phyloP scores from a whole-genome alignment of 2,797 vertebrate genomes.

The Leptatherina wallacei region DNA sequence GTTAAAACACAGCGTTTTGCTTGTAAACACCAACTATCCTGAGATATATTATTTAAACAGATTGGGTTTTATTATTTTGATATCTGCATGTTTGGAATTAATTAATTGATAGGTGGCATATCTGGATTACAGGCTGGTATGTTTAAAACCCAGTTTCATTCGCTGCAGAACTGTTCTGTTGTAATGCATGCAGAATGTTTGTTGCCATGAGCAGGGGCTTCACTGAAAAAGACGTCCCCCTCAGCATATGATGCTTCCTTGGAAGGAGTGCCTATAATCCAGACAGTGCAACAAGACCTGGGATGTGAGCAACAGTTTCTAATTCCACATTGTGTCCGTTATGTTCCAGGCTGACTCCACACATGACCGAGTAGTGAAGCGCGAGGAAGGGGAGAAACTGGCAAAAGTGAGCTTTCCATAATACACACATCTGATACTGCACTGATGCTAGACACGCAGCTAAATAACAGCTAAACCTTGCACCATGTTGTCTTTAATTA shows the following conservation, averaged over 20 bases:
- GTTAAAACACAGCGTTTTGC: no score
- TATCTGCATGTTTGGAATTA: no score
- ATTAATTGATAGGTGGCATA: no score
- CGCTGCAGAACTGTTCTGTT: neutral
- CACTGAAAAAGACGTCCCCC: no score
- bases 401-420: conserved; percentile 86
- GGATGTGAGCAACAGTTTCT: conserved; percentile 3
- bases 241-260: neutral
- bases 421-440: neutral
- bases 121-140: no score
- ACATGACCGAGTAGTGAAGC: conserved; percentile 89
- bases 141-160: no score
- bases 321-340: conserved; percentile 4
- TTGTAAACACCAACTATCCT: no score
- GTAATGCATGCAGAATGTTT: neutral
- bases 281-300: neutral
- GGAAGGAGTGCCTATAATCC: neutral
- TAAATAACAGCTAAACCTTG: neutral
- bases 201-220: neutral
- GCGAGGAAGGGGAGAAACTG: conserved; percentile 93
- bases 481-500: conserved; percentile 20
- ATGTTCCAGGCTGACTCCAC: conserved; percentile 88
- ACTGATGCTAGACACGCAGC: conserved; percentile 9
- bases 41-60: no score
- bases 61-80: no score